Percentiles rank a stretch among this genome's conserved stretches.
These are phyloP conservation scores for Sicus ferrugineus DNA, from an alignment of 2,888 invertebrate species.

Conservation along the genomic window DNA sequence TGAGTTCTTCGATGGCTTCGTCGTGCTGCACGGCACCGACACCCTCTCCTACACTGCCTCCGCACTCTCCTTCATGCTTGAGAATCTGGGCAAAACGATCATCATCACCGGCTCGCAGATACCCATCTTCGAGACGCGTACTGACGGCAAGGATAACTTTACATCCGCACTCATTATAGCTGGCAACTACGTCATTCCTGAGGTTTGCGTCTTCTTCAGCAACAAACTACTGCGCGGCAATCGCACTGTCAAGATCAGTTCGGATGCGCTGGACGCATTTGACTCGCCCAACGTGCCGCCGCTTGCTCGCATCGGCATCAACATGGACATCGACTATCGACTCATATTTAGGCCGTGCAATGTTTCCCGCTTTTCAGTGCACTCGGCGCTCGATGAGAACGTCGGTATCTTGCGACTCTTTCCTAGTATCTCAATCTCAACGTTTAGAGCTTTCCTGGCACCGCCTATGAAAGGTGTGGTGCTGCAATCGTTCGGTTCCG, in stretches of 20 bases:
- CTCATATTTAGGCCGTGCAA: conserved; percentile 70
- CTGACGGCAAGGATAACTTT: conserved; percentile 94
- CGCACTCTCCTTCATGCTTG: conserved; percentile 95
- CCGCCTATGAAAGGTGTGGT: conserved; percentile 85
- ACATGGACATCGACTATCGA: conserved; percentile 69
- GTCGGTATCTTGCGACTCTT: conserved; percentile 89
- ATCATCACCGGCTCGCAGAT: conserved; percentile 95
- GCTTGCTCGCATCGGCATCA: conserved; percentile 82
- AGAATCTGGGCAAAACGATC: conserved; percentile 91
- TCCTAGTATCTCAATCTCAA: conserved; percentile 86
- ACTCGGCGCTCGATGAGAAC: conserved; percentile 79
- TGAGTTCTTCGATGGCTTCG: conserved; percentile 88
- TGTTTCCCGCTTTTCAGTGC: conserved; percentile 75
- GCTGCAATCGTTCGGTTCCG: conserved; percentile 90
- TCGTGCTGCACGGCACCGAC: conserved; percentile 95
- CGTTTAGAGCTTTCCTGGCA: conserved; percentile 75
- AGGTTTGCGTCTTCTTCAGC: conserved; percentile 92
- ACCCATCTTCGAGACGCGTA: conserved; percentile 91
- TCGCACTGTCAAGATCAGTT: conserved; percentile 62
- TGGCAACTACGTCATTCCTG: conserved; percentile 87
- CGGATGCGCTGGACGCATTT: conserved; percentile 61
- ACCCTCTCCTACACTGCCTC: conserved; percentile 96
- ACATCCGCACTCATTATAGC: conserved; percentile 89
- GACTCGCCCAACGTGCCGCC: conserved; percentile 82
- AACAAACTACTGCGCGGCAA: conserved; percentile 90